These are phyloP conservation scores for Megaceryle maxima DNA, from an alignment of 2,113 vertebrate genomes.

Conservation along the genomic window DNA sequence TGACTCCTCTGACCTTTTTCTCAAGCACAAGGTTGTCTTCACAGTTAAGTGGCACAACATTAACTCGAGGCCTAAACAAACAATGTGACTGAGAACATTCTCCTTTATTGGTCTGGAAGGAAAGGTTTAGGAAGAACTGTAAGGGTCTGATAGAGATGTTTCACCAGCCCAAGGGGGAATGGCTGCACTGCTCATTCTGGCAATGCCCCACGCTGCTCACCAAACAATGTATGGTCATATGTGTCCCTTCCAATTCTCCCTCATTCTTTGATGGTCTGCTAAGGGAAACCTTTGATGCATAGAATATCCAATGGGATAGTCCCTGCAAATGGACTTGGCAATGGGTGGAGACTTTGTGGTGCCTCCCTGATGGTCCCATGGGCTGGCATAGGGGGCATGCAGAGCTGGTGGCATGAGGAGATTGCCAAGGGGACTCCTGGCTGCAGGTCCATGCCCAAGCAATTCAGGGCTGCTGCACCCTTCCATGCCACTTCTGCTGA, in stretches of 20 bases:
- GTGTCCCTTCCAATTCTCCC: neutral
- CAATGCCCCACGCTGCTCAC: neutral
- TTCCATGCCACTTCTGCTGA: neutral
- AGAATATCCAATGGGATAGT: neutral
- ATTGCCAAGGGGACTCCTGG: neutral
- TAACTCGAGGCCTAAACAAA: neutral
- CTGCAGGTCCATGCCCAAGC: neutral
- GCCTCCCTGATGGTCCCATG: neutral
- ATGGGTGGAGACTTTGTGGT: fast-evolving
- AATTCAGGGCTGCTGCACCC: neutral
- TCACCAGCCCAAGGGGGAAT: neutral
- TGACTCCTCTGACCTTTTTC: neutral
- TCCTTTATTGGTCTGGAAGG: neutral
- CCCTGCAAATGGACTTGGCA: neutral
- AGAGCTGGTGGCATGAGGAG: neutral
- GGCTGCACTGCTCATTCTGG: neutral
- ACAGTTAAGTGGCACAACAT: neutral
- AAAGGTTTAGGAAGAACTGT: neutral
- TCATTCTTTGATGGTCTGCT: neutral
- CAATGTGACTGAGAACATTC: neutral
- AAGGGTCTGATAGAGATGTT: neutral
- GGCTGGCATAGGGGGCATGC: neutral
- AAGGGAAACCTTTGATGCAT: neutral
- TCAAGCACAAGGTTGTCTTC: neutral
- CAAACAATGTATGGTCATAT: fast-evolving